A percentile compares a stretch with the other conserved stretches of the same genome.
These are phyloP conservation scores for Amblyornis subalaris DNA, from an alignment of 2,113 vertebrate species.

Conservation along the genomic window DNA sequence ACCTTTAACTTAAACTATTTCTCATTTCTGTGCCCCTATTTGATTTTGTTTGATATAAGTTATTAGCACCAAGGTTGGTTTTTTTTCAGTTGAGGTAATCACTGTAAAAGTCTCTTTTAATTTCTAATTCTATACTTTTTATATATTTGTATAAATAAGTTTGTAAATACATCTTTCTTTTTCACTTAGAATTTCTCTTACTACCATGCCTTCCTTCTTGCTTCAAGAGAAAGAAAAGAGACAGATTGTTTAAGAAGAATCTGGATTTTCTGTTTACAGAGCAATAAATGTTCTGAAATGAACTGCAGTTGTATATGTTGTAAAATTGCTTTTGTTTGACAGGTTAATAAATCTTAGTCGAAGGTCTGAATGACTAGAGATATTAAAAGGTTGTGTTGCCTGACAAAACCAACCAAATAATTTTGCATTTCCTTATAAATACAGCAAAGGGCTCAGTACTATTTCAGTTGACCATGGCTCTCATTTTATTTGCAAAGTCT, in stretches of 20 bases:
- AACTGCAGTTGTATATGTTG: constrained; percentile 23
- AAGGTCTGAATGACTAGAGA: constrained; percentile 31
- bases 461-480: not conserved
- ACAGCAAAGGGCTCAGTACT: not conserved
- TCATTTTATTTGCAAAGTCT: not conserved
- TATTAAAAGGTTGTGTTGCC: constrained; percentile 40
- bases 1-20: not conserved
- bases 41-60: not conserved
- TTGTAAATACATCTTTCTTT: not conserved
- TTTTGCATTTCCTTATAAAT: constrained; percentile 23
- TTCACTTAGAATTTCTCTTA: not conserved
- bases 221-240: not conserved
- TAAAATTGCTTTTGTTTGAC: constrained; percentile 50
- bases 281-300: constrained; percentile 29
- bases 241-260: not conserved
- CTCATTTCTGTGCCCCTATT: not conserved
- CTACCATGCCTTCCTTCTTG: not conserved
- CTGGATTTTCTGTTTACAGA: constrained; percentile 49
- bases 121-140: not conserved
- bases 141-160: not conserved
- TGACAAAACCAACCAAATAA: not conserved
- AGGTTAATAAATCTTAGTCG: constrained; percentile 48
- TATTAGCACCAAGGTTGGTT: not conserved
- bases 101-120: not conserved
- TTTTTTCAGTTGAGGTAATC: not conserved